These are phyloP conservation scores for Lepidothrix coronata DNA, from an alignment of 2,113 vertebrate genomes.

Conservation along the genomic window DNA sequence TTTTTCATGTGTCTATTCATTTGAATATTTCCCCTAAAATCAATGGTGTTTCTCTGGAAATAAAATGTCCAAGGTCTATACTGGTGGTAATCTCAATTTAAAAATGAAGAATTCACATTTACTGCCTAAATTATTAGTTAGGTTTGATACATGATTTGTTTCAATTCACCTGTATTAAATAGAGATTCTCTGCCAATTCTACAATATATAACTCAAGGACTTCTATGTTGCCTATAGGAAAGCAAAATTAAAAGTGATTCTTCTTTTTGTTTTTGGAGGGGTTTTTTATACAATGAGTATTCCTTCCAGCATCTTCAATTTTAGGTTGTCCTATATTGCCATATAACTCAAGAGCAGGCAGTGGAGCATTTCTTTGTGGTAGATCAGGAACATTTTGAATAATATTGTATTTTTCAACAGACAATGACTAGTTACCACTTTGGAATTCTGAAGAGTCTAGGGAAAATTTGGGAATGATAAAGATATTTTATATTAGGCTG, in stretches of 20 bases:
- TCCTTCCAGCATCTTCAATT: neutral
- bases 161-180: neutral
- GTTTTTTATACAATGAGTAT: neutral
- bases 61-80: neutral
- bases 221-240: neutral
- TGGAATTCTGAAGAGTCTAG: neutral
- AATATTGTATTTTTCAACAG: neutral
- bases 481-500: neutral
- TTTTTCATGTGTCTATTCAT: neutral
- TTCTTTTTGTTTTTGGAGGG: accelerated
- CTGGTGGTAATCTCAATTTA: neutral
- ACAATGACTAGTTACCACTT: neutral
- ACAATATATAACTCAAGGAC: neutral
- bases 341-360: neutral
- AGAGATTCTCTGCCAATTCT: neutral
- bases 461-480: neutral
- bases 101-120: neutral
- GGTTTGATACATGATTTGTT: neutral
- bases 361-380: neutral
- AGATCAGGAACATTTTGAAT: neutral
- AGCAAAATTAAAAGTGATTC: neutral
- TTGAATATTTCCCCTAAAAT: neutral
- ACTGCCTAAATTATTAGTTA: neutral
- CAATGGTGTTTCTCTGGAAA: neutral
- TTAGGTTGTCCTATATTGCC: neutral